Evolutionary conservation across 2,888 invertebrate species (phyloP).

Genomic region (Isotomurus palustris): DNA sequence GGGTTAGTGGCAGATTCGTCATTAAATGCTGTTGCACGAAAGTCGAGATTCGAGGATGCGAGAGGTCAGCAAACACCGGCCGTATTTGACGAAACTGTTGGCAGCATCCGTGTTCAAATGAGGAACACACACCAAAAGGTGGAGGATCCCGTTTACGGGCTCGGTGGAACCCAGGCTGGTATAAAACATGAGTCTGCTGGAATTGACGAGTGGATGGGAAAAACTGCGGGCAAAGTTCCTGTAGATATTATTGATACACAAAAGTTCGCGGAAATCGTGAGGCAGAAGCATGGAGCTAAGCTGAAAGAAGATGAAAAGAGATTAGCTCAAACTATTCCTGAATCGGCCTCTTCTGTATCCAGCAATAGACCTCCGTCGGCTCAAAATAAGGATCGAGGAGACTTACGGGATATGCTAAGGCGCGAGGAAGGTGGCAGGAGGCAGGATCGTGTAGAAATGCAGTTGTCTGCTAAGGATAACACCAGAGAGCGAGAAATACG

Average conservation of each 20-base stretch:
- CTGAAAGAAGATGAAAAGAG: slow-evolving; percentile 16
- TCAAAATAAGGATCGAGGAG: slow-evolving; percentile 6
- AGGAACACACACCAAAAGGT: slow-evolving; percentile 40
- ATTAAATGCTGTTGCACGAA: not conserved
- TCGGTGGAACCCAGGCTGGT: slow-evolving; percentile 11
- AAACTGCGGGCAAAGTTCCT: slow-evolving; percentile 37
- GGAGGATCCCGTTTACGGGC: slow-evolving; percentile 17
- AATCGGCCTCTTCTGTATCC: slow-evolving; percentile 1
- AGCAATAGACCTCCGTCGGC: not conserved
- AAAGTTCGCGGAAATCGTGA: slow-evolving; percentile 46
- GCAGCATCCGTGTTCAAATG: slow-evolving; percentile 46
- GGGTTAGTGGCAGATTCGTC: slow-evolving; percentile 51
- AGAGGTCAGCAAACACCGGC: slow-evolving; percentile 5
- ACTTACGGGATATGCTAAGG: slow-evolving; percentile 20
- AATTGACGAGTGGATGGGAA: slow-evolving; percentile 45
- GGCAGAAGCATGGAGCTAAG: slow-evolving; percentile 40
- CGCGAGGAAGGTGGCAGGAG: slow-evolving; percentile 21
- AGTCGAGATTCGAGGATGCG: slow-evolving; percentile 24
- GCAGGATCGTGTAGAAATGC: slow-evolving; percentile 37
- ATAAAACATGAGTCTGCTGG: slow-evolving; percentile 18
- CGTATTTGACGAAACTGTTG: slow-evolving; percentile 29
- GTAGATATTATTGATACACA: slow-evolving; percentile 45
- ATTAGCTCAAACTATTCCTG: not conserved
- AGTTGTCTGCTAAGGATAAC: slow-evolving; percentile 31
- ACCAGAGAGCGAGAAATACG: slow-evolving; percentile 16